These are phyloP conservation scores for Fulica atra DNA, from an alignment of 2,113 vertebrate species.

Conservation along the genomic window DNA sequence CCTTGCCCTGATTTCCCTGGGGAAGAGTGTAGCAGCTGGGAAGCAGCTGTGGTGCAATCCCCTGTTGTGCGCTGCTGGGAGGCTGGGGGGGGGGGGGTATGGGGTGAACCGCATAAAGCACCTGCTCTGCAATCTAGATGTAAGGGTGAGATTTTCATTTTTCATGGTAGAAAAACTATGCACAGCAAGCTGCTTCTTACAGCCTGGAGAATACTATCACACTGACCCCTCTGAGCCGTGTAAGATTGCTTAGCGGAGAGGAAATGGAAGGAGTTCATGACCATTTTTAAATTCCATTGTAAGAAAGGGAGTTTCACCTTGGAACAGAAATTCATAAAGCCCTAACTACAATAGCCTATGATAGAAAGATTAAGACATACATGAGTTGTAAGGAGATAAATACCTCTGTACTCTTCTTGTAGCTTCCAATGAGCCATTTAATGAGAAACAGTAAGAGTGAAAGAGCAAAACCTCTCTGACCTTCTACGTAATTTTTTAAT, in stretches of 20 bases:
- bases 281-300: conserved; percentile 23
- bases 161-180: not conserved
- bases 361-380: not conserved
- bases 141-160: not conserved
- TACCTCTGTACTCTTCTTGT: not conserved
- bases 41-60: not conserved
- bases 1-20: not conserved
- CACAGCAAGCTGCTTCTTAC: not conserved
- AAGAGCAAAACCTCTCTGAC: not conserved
- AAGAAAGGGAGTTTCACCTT: conserved; percentile 17
- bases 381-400: not conserved
- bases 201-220: not conserved
- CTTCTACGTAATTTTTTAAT: not conserved
- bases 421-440: not conserved
- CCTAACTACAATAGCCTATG: not conserved
- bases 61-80: not conserved
- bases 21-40: not conserved
- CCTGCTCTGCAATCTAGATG: not conserved
- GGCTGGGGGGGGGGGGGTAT: accelerated
- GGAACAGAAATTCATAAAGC: not conserved
- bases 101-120: not conserved
- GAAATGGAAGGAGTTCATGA: not conserved
- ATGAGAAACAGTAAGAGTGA: not conserved
- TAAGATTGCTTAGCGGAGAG: conserved; percentile 1
- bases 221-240: not conserved